phyloP scores from a whole-genome alignment of 2,113 vertebrate genomes.

The Xyrauchen texanus region DNA sequence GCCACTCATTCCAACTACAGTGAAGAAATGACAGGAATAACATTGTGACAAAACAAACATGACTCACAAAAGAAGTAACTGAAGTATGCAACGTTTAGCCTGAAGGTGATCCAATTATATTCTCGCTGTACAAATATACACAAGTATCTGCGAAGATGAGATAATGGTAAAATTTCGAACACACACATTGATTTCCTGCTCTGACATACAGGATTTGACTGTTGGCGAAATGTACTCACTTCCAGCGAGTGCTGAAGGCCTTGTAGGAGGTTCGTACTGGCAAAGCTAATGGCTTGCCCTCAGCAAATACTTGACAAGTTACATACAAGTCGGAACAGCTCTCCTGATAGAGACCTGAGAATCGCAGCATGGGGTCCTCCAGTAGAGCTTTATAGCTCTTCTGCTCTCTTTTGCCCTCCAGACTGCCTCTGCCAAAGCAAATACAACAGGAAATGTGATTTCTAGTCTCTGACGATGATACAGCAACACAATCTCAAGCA shows the following conservation, averaged over 20 bases:
- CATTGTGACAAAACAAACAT: neutral
- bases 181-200: no score
- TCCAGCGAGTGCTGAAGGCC: conserved; percentile 98
- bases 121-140: no score
- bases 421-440: conserved; percentile 81
- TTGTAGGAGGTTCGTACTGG: conserved; percentile 96
- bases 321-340: conserved; percentile 95
- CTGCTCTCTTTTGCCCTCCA: conserved; percentile 94
- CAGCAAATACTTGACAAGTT: conserved; percentile 96
- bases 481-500: neutral
- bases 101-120: no score
- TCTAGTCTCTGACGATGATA: neutral
- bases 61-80: neutral
- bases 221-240: conserved; percentile 80
- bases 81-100: no score
- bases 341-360: conserved; percentile 95
- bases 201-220: neutral
- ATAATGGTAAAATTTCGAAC: no score
- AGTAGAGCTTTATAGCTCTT: conserved; percentile 94
- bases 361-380: conserved; percentile 93
- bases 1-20: conserved; percentile 96
- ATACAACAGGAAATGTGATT: neutral
- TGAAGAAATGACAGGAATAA: neutral
- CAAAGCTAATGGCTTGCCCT: conserved; percentile 93
- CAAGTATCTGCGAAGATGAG: no score